Evolutionary conservation across 2,113 vertebrate species (phyloP), one percentile per base, ranked within the genome.

Genomic region (Connochaetes taurinus): DNA sequence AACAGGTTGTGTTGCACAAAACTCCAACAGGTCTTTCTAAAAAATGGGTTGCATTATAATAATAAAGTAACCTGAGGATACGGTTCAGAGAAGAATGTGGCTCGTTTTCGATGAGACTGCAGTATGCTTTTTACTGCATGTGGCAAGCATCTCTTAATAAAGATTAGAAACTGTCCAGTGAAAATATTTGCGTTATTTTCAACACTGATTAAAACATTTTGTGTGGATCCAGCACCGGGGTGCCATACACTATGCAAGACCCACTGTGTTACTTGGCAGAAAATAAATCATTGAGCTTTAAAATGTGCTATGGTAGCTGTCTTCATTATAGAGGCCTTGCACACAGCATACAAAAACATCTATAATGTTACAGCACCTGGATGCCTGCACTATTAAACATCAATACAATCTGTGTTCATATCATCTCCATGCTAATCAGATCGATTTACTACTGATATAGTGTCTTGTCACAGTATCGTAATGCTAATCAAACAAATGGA

Each of bases 361-460:
- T 97, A 93, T 97, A 97, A 98, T 97, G 97, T 98, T 98, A 98
- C 96, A 97, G 96, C 98, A 98, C 98, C 98, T 98, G 97, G 96
- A 92, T 97, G 98, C 98, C 97, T 87, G 92, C 94, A 67, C 97
- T 97, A 98, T 97, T 98, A 98, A 99, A 98, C 98, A 98, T 99
- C 98, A 98, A 98, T 99, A 98, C 98, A 98, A 97, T 98, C 98
- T 98, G 98, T 98, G 99, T 99, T 99, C 98, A 98, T 99, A 99
- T 98, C 98, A 99, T 99, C 98, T 98, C 98, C 98, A 99, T 98
- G 98, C 98, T 99, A 99, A 99, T 99, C 98, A 99, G 98, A 99
- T 99, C 98, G 97, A 99, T 99, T 74, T 98, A 98, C 98, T 98
- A 97, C 98, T 99, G 99, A 99, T 99, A 98, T 84, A 99, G 98